Percentiles rank a stretch among this genome's conserved stretches.
Conservation (phyloP, 2,113 vertebrate genomes). For the Scophthalmus maximus region DNA sequence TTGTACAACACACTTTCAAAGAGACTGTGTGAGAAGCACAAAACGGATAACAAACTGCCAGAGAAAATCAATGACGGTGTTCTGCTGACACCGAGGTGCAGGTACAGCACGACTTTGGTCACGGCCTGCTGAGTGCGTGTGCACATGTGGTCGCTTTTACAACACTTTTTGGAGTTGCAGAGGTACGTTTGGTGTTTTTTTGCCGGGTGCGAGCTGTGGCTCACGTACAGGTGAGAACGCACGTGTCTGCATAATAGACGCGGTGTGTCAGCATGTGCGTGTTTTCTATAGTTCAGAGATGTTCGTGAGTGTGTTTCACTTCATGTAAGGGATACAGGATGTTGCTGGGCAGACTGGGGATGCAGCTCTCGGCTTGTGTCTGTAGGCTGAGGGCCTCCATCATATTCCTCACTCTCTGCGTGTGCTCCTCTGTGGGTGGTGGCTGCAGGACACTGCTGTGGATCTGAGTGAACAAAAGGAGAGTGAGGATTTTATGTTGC, state of each 20-base stretch:
- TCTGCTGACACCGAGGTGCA: constrained; percentile 10
- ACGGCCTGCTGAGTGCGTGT: not conserved
- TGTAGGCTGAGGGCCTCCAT: constrained; percentile 56
- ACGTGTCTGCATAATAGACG: not conserved
- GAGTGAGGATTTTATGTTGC: not conserved
- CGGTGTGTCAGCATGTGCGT: not conserved
- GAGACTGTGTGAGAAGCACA: constrained; percentile 35
- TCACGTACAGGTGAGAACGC: not conserved
- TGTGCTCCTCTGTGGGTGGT: constrained; percentile 49
- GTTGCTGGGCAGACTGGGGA: constrained; percentile 2
- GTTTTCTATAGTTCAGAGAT: not conserved
- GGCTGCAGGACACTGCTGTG: constrained; percentile 44
- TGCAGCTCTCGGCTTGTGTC: constrained; percentile 21
- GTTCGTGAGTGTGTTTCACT: constrained; percentile 24
- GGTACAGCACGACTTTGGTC: not conserved
- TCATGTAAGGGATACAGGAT: constrained; percentile 73
- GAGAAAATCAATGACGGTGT: constrained; percentile 43
- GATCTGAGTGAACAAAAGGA: constrained; percentile 55
- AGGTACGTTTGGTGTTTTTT: not conserved
- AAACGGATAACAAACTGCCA: constrained; percentile 17
- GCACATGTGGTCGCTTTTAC: not conserved
- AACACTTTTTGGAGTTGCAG: not conserved
- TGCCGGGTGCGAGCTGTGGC: not conserved
- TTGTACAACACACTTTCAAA: constrained; percentile 30
- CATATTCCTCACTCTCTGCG: constrained; percentile 52